Conservation (phyloP, 53 echinoderm and acorn worm genomes). For the Hippasteria phrygiana region DNA sequence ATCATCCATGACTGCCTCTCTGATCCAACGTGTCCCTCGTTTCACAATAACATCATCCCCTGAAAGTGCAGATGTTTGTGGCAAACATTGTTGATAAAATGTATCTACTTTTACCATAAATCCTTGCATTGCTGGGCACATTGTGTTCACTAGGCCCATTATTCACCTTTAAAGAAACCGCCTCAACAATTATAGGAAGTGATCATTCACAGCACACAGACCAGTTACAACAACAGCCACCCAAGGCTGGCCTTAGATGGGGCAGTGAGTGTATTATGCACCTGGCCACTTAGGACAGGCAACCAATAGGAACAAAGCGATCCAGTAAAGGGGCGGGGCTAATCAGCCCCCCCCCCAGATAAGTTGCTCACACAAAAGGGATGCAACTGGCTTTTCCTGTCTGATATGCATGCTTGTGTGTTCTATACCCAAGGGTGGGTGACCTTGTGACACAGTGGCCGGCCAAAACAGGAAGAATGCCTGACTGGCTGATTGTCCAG, state of each 20-base stretch:
- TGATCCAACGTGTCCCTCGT: no score
- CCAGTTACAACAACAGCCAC: conserved; percentile 15
- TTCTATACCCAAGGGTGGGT: neutral
- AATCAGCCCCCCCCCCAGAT: neutral
- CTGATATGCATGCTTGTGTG: neutral
- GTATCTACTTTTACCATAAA: no score
- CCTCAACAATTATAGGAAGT: conserved; percentile 32
- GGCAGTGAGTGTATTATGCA: neutral
- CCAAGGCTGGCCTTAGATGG: neutral
- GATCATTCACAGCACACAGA: conserved; percentile 25
- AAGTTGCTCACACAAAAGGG: conserved; percentile 27
- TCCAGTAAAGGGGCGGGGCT: conserved; percentile 10
- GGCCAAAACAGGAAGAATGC: conserved; percentile 44
- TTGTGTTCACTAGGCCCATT: neutral
- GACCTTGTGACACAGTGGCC: neutral
- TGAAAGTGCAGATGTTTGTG: no score
- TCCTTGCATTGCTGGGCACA: neutral
- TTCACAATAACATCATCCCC: no score
- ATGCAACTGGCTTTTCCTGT: neutral
- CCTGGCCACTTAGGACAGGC: conserved; percentile 43
- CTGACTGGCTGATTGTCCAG: conserved; percentile 18
- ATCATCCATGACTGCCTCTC: no score
- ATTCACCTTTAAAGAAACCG: conserved; percentile 3
- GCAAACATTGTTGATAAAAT: no score
- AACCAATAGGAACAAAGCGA: conserved; percentile 22